These are phyloP conservation scores for Limnephilus rhombicus DNA, from an alignment of 2,888 invertebrate genomes.

Conservation along the genomic window DNA sequence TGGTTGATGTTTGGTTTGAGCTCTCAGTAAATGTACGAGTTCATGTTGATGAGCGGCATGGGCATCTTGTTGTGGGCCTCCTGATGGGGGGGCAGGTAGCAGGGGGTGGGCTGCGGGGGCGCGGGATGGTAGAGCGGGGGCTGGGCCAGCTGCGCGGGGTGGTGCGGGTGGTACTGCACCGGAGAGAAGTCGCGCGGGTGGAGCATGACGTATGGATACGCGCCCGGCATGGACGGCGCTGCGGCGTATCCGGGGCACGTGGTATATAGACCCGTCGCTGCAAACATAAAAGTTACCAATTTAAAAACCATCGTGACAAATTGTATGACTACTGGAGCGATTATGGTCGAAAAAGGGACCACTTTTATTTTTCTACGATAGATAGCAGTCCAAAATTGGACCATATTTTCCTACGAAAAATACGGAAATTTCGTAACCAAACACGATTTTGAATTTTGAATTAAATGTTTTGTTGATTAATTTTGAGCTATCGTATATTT, in stretches of 20 bases:
- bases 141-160: constrained; percentile 54
- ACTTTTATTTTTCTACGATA: too few species aligned
- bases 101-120: constrained; percentile 56
- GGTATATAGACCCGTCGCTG: constrained; percentile 65
- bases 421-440: too few species aligned
- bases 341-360: too few species aligned
- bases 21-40: constrained; percentile 58
- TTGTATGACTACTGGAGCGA: too few species aligned
- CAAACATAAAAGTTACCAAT: constrained; percentile 3
- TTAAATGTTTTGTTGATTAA: too few species aligned
- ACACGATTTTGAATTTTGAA: too few species aligned
- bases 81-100: constrained; percentile 59
- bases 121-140: constrained; percentile 35
- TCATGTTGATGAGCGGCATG: constrained; percentile 35
- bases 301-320: too few species aligned
- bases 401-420: too few species aligned
- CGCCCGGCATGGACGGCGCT: constrained; percentile 39
- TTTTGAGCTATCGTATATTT: too few species aligned
- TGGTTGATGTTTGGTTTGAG: neutral
- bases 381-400: too few species aligned
- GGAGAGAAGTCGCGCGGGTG: constrained; percentile 50
- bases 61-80: constrained; percentile 51
- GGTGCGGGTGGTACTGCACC: constrained; percentile 34
- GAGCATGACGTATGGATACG: constrained; percentile 60
- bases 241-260: constrained; percentile 64